Evolutionary conservation across 2,113 vertebrate genomes (phyloP).

Genomic region (Microtus montanus): DNA sequence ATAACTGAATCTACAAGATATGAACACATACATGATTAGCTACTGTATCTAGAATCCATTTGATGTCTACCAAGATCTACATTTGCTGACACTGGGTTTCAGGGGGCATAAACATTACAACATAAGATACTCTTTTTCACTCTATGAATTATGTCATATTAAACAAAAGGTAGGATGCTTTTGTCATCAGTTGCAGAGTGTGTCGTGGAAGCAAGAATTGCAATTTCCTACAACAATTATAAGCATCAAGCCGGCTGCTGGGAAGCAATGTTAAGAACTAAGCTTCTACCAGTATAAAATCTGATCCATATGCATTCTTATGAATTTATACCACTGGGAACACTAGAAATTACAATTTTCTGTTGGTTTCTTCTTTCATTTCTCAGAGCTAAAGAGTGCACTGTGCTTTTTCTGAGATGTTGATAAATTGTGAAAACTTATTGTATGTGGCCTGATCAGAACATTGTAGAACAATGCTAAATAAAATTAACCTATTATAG

Average conservation of each 20-base stretch:
- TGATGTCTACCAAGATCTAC: not conserved
- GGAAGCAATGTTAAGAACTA: not conserved
- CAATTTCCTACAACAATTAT: not conserved
- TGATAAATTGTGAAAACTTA: conserved; percentile 11
- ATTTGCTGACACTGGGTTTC: not conserved
- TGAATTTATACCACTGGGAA: not conserved
- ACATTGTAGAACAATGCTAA: conserved; percentile 12
- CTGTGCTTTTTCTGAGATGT: not conserved
- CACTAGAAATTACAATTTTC: not conserved
- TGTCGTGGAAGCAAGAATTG: not conserved
- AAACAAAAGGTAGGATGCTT: not conserved
- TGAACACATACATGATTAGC: not conserved
- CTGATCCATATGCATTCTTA: not conserved
- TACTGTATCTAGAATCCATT: not conserved
- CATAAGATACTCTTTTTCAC: not conserved
- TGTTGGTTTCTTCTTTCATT: not conserved
- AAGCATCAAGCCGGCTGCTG: not conserved
- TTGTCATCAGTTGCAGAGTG: not conserved
- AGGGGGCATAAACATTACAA: not conserved
- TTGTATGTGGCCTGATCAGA: not conserved
- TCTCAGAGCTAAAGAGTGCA: not conserved
- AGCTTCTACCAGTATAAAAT: not conserved
- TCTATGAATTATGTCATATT: not conserved
- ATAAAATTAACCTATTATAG: conserved; percentile 20
- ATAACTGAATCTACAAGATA: not conserved